These are phyloP conservation scores for Pseudochirops corinnae DNA, from an alignment of 2,797 vertebrate genomes.

Conservation along the genomic window DNA sequence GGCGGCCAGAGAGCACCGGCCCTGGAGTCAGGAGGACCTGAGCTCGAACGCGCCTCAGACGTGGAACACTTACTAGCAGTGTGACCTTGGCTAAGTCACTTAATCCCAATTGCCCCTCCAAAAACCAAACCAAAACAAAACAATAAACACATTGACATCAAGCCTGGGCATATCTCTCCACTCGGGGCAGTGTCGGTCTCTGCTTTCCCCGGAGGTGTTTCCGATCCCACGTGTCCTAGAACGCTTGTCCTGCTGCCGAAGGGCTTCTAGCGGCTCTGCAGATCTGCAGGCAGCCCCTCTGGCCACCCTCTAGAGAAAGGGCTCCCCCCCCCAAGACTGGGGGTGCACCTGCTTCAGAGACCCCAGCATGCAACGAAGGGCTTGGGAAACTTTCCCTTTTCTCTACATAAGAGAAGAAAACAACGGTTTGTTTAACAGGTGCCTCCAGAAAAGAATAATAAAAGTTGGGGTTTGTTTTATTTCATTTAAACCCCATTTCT, in stretches of 20 bases:
- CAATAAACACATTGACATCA: not conserved
- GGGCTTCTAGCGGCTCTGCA: not conserved
- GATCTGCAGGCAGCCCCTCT: not conserved
- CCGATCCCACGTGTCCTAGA: not conserved
- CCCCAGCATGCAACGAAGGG: not conserved
- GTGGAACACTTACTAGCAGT: no score
- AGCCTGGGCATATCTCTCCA: not conserved
- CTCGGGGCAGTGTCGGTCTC: not conserved
- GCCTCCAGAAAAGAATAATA: not conserved
- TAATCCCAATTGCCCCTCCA: no score
- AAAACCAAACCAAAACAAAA: no score
- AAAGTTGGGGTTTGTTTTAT: not conserved
- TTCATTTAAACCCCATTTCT: not conserved
- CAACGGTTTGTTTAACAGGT: conserved; percentile 4
- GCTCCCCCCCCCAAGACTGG: not conserved
- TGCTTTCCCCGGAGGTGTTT: not conserved
- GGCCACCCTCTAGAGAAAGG: not conserved
- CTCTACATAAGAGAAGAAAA: not conserved
- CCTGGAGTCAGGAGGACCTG: no score
- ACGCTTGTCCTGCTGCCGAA: not conserved
- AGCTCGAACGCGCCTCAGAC: no score
- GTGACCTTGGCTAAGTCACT: no score
- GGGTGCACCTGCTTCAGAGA: not conserved
- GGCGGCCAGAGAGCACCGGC: no score
- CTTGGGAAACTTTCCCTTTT: not conserved